phyloP scores from a whole-genome alignment of 2,113 vertebrate species.

The Mola mola region DNA sequence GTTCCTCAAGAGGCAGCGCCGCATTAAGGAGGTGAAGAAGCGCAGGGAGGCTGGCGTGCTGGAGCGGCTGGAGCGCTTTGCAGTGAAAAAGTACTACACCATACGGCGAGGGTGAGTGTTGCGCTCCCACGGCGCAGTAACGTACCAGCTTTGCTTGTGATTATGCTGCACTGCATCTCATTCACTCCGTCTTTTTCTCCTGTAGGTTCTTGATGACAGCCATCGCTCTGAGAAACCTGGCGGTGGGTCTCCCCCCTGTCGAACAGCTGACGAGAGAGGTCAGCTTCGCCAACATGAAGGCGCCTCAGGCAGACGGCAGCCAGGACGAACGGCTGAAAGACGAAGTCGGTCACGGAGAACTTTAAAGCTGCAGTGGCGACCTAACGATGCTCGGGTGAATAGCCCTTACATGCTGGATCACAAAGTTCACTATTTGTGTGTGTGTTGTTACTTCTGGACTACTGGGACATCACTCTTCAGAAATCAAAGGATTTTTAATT shows the following conservation, averaged over 20 bases:
- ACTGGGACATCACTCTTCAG: conserved; percentile 6
- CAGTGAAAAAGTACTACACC: conserved; percentile 85
- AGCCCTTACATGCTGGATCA: conserved; percentile 25
- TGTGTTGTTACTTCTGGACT: conserved; percentile 51
- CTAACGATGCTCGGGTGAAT: neutral
- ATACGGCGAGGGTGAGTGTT: conserved; percentile 87
- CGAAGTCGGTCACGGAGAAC: conserved; percentile 77
- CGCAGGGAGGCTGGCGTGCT: conserved; percentile 77
- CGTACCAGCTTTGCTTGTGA: neutral
- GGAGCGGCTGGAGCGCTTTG: conserved; percentile 84
- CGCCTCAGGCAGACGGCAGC: conserved; percentile 52
- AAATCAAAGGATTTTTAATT: conserved; percentile 13
- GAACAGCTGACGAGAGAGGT: conserved; percentile 90
- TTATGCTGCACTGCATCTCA: neutral
- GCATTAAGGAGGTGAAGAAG: conserved; percentile 83
- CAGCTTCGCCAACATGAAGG: conserved; percentile 86
- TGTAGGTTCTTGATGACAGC: conserved; percentile 90
- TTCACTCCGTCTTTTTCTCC: neutral
- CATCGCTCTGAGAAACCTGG: conserved; percentile 91
- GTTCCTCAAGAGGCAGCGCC: conserved; percentile 87
- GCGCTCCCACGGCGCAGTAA: neutral
- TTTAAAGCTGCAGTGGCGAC: conserved; percentile 48
- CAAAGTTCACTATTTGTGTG: conserved; percentile 4
- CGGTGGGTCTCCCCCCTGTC: conserved; percentile 85
- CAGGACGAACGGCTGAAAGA: conserved; percentile 69